phyloP scores from a whole-genome alignment of 2,113 vertebrate species.

The Eidolon helvum region DNA sequence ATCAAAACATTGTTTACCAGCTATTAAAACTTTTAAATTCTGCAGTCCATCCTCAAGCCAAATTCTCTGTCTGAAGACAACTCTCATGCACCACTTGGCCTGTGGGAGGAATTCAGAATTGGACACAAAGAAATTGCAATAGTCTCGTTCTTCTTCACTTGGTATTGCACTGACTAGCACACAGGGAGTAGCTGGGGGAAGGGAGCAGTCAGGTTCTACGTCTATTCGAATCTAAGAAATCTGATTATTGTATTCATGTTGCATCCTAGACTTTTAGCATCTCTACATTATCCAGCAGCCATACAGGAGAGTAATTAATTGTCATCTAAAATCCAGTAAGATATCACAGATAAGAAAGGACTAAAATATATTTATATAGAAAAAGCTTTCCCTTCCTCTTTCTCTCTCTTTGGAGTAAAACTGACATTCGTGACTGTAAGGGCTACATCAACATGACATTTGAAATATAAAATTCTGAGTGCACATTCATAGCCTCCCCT shows the following conservation, averaged over 20 bases:
- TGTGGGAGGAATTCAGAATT: slow-evolving; percentile 49
- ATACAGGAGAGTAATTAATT: not conserved
- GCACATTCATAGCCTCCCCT: not conserved
- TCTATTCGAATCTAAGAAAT: not conserved
- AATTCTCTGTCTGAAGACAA: slow-evolving; percentile 46
- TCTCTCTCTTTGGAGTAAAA: not conserved
- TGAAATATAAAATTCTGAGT: not conserved
- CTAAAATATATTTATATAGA: slow-evolving; percentile 13
- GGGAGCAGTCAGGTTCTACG: not conserved
- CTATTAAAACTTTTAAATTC: slow-evolving; percentile 56
- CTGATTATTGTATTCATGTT: not conserved
- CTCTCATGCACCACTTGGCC: not conserved
- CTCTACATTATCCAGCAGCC: not conserved
- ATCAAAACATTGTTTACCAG: slow-evolving; percentile 51
- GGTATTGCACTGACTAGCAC: not conserved
- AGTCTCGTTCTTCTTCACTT: not conserved
- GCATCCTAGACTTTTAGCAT: slow-evolving; percentile 1
- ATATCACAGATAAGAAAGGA: not conserved
- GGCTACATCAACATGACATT: not conserved
- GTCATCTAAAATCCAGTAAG: slow-evolving; percentile 8
- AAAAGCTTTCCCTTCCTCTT: not conserved
- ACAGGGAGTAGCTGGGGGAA: not conserved
- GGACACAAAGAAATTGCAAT: not conserved
- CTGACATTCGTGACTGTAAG: not conserved
- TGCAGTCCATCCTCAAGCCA: slow-evolving; percentile 31